Evolutionary conservation across 2,888 invertebrate species (phyloP), one percentile per base, ranked within the genome.

Genomic region (Amphipyra berbera): DNA sequence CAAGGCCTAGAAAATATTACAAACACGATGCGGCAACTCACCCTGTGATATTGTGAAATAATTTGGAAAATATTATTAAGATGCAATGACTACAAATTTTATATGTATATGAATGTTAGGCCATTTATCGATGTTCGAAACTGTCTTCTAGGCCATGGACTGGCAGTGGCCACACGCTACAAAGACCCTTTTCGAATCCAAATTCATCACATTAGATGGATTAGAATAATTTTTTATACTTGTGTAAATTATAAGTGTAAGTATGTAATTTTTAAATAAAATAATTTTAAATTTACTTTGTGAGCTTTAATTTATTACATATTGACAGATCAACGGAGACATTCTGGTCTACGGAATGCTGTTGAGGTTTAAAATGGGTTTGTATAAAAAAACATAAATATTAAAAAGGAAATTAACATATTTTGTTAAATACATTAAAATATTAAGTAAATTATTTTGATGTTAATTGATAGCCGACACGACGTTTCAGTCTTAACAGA

Each of bases 171-270:
- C 12, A 49, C 41, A 64, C 33, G 15, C 56, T 60, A 50, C 48
- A 71, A 68, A 71, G 62, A 21, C 21, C 48, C 42, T 48, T 74
- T 59, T 58, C 57, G 69, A 74, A 66, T 71, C 72, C 62, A 74
- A 76, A 70, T 75, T 83, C 78, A 82, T 82, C 80, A 75, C 73
- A 67, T 62, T 67, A 79, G 81, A 85, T 81, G 80, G 84, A 85
- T 84, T 82, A 84, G 82, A 84, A 79, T 83, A 81, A 84, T 84
- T 86, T 88, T 89, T 88, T 88, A 87, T 86, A 85, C 85, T 88
- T 87, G 86, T 93, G 88, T 93, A 93, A 93, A 93, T 93, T 92
- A 90, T 91, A 89, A 83, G 83, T 88, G 81, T 90, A 93, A 92
- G 92, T 30, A 30, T 30, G 30, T 92, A 92, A 87, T 89, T 91